These are phyloP conservation scores for Huso huso DNA, from an alignment of 2,797 vertebrate species.

Conservation along the genomic window DNA sequence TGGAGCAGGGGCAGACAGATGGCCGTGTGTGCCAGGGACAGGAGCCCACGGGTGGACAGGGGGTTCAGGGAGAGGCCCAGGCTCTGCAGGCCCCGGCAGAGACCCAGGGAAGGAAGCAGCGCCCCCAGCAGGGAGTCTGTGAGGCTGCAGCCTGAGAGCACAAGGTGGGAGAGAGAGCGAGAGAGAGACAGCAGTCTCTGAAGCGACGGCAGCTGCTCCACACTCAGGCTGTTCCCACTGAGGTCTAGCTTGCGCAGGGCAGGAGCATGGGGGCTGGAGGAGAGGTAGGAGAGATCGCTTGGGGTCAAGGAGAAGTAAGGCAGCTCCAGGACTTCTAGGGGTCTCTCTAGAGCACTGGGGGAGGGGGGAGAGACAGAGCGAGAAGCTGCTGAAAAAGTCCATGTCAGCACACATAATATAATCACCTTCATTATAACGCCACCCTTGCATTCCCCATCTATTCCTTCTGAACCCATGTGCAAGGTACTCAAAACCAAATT, in stretches of 20 bases:
- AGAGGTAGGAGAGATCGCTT: constrained; percentile 69
- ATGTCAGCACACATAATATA: not conserved
- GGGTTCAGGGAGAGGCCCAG: constrained; percentile 77
- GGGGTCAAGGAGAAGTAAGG: constrained; percentile 78
- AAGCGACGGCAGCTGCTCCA: constrained; percentile 60
- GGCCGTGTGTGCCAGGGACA: constrained; percentile 52
- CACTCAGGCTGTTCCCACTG: constrained; percentile 75
- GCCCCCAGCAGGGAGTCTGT: constrained; percentile 56
- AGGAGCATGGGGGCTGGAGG: constrained; percentile 66
- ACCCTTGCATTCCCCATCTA: no score
- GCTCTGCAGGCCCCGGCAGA: constrained; percentile 63
- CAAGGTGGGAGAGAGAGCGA: constrained; percentile 62
- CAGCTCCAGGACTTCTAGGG: constrained; percentile 79
- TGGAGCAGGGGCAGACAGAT: constrained; percentile 53
- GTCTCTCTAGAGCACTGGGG: constrained; percentile 61
- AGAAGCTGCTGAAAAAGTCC: not conserved
- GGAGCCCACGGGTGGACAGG: constrained; percentile 56
- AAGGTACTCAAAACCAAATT: no score
- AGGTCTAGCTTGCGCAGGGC: constrained; percentile 72
- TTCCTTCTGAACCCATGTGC: no score
- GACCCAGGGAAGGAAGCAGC: constrained; percentile 56
- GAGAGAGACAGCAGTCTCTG: constrained; percentile 58
- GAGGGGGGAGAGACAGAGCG: not conserved
- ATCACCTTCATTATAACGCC: no score
- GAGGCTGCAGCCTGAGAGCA: constrained; percentile 75